A percentile compares a stretch with the other conserved stretches of the same genome.
Evolutionary conservation across 2,888 invertebrate species (phyloP).

Genomic region (Pyrgus malvae): DNA sequence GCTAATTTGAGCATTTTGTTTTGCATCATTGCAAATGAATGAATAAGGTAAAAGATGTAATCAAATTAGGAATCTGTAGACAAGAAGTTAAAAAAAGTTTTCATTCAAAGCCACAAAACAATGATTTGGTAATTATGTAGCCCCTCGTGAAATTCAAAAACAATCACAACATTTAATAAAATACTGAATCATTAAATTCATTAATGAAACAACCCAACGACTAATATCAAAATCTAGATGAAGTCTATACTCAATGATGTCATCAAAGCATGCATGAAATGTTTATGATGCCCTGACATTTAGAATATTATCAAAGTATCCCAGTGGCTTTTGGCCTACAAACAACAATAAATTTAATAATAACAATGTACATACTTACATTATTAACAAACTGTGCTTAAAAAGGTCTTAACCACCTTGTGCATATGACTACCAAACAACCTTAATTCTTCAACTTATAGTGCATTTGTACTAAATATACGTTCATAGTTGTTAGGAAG

Average conservation of each 20-base stretch:
- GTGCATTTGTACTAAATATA: background rate
- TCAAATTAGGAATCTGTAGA: too few relatives aligned
- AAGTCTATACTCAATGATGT: background rate
- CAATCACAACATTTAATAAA: too few relatives aligned
- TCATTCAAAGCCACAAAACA: too few relatives aligned
- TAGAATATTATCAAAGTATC: background rate
- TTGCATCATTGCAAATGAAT: too few relatives aligned
- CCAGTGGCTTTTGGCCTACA: constrained; percentile 2
- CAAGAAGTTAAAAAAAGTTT: too few relatives aligned
- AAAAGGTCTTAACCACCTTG: background rate
- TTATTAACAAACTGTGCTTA: background rate
- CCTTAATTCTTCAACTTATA: background rate
- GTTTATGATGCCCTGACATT: background rate
- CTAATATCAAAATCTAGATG: background rate
- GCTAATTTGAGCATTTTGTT: too few relatives aligned
- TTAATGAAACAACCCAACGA: too few relatives aligned
- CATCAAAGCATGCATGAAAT: background rate
- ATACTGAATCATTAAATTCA: too few relatives aligned
- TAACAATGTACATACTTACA: constrained; percentile 42
- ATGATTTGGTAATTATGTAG: too few relatives aligned
- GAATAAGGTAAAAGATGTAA: too few relatives aligned
- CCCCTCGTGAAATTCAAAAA: too few relatives aligned
- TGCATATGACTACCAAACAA: background rate
- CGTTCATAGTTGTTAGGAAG: too few relatives aligned
- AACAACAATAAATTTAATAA: background rate